These are phyloP conservation scores for Pristiophorus japonicus DNA, from an alignment of 2,113 vertebrate species.

Conservation along the genomic window DNA sequence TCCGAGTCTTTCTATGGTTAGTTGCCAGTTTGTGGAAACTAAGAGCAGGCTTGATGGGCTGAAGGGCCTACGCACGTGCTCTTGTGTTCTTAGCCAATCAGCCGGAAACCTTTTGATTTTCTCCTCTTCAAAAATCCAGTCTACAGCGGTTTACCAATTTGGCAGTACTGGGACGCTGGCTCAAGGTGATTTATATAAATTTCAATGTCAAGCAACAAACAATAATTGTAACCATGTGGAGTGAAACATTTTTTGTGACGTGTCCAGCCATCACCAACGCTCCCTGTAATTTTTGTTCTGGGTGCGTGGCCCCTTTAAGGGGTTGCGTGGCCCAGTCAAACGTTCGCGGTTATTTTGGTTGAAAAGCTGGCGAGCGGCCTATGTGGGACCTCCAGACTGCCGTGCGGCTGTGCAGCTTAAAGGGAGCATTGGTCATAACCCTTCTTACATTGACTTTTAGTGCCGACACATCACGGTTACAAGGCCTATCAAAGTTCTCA, in stretches of 20 bases:
- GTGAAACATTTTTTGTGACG: neutral
- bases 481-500: neutral
- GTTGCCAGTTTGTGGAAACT: neutral
- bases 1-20: too few species aligned
- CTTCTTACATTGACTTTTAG: neutral
- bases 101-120: neutral
- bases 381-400: too few species aligned
- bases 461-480: neutral
- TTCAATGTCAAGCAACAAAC: too few species aligned
- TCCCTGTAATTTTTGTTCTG: too few species aligned
- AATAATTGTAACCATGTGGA: neutral
- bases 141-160: neutral
- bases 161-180: too few species aligned
- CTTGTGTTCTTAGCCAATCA: neutral
- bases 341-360: too few species aligned
- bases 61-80: neutral
- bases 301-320: too few species aligned
- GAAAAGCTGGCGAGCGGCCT: too few species aligned
- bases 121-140: too few species aligned
- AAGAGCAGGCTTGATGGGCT: neutral
- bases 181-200: neutral
- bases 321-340: too few species aligned
- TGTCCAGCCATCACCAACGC: neutral
- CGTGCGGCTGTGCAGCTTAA: too few species aligned
- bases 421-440: too few species aligned